Percentiles rank a stretch among this genome's conserved stretches.
Evolutionary conservation across 1,140 invertebrate species (phyloP).

Genomic region (Sitophilus oryzae): DNA sequence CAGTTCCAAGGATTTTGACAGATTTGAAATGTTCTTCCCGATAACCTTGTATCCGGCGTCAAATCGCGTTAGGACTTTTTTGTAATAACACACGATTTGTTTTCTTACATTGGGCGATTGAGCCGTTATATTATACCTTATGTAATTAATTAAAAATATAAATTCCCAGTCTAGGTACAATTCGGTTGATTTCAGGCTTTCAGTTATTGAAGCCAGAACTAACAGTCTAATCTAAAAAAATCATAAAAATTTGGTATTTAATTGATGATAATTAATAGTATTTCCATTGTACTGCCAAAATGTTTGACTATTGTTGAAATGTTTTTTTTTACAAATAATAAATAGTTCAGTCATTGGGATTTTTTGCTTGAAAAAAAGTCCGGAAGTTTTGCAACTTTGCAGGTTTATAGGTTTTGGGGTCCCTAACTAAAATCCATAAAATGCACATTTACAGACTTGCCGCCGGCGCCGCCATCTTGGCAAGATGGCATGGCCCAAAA

Average conservation of each 20-base stretch:
- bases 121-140: conserved; percentile 65
- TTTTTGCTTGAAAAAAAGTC: no score
- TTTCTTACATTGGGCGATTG: conserved; percentile 60
- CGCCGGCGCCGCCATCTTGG: no score
- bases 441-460: no score
- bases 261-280: no score
- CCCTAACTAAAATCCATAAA: no score
- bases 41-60: conserved; percentile 31
- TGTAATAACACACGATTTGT: conserved; percentile 54
- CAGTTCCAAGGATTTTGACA: conserved; percentile 12
- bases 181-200: conserved; percentile 70
- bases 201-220: conserved; percentile 64
- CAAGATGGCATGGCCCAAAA: no score
- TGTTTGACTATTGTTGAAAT: no score
- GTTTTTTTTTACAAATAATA: no score
- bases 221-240: conserved; percentile 45
- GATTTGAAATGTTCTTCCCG: conserved; percentile 18
- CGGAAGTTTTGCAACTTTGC: no score
- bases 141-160: conserved; percentile 58
- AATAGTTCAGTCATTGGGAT: no score
- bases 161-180: conserved; percentile 57
- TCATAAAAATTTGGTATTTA: conserved; percentile 5
- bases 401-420: no score
- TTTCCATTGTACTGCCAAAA: no score
- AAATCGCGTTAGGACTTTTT: conserved; percentile 53